Evolutionary conservation across 2,888 invertebrate genomes (phyloP).

Genomic region (Pterostichus madidus): DNA sequence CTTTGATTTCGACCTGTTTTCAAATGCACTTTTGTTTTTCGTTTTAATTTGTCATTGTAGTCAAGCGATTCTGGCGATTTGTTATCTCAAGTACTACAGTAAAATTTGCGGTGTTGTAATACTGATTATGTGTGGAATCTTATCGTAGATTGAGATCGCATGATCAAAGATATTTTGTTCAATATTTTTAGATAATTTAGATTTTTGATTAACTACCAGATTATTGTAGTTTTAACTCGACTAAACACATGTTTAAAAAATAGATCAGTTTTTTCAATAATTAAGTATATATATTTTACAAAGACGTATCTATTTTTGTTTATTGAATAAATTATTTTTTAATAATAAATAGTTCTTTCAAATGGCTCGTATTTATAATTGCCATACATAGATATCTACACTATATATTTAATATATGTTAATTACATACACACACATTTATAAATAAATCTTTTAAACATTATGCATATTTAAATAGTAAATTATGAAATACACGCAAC

Average conservation of each 20-base stretch:
- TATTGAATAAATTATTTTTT: no score
- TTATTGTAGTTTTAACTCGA: slow-evolving; percentile 1
- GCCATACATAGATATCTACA: no score
- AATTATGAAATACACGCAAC: slow-evolving; percentile 5
- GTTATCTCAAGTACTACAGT: neutral
- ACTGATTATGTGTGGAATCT: slow-evolving; percentile 13
- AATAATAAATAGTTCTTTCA: no score
- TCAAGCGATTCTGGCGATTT: slow-evolving; percentile 11
- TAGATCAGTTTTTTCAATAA: neutral
- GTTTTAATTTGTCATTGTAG: slow-evolving; percentile 34
- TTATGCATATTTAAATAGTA: neutral
- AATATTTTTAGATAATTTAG: neutral
- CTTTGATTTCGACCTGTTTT: slow-evolving; percentile 15
- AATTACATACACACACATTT: neutral
- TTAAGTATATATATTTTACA: neutral
- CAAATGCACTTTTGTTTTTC: slow-evolving; percentile 10
- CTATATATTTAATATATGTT: neutral
- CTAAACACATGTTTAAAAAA: neutral
- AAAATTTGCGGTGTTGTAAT: slow-evolving; percentile 24
- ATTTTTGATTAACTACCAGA: slow-evolving; percentile 11
- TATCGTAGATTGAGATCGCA: slow-evolving; percentile 5
- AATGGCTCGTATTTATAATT: no score
- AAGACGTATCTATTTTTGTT: no score
- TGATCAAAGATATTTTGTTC: neutral
- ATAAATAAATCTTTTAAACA: neutral